These are phyloP conservation scores for Drosophila nigrodunni DNA, from an alignment of 1,140 invertebrate genomes.

Conservation along the genomic window DNA sequence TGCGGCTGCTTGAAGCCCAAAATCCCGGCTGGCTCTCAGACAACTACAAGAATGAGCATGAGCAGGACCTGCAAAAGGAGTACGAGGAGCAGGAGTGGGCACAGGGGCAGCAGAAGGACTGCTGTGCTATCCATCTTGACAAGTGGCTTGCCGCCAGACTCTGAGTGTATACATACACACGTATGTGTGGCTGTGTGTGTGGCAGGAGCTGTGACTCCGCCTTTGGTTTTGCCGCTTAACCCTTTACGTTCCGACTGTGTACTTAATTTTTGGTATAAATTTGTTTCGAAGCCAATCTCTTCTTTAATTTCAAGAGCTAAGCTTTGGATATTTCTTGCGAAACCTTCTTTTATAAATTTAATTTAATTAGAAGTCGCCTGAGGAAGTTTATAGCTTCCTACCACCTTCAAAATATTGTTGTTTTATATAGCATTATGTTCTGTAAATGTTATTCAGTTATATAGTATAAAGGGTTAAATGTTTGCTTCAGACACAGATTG, in stretches of 20 bases:
- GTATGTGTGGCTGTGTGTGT: slow-evolving; percentile 24
- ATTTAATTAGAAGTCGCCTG: too few relatives aligned
- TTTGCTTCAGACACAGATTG: slow-evolving; percentile 47
- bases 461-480: slow-evolving; percentile 21
- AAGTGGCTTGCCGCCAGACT: slow-evolving; percentile 73
- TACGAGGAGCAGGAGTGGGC: neutral
- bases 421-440: too few relatives aligned
- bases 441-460: too few relatives aligned
- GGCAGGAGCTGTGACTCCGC: slow-evolving; percentile 17
- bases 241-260: too few relatives aligned
- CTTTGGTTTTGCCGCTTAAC: slow-evolving; percentile 34
- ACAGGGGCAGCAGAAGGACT: slow-evolving; percentile 19
- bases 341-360: too few relatives aligned
- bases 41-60: slow-evolving; percentile 26
- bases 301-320: too few relatives aligned
- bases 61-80: slow-evolving; percentile 19
- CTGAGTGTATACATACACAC: slow-evolving; percentile 8
- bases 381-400: too few relatives aligned
- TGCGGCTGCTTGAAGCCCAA: slow-evolving; percentile 80
- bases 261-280: too few relatives aligned
- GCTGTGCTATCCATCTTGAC: slow-evolving; percentile 79
- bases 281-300: too few relatives aligned
- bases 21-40: slow-evolving; percentile 64
- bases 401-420: too few relatives aligned
- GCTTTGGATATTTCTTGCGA: too few relatives aligned